Base-by-base conservation (phyloP, 2,888 invertebrate genomes). In the Ophion ventricosus region DNA sequence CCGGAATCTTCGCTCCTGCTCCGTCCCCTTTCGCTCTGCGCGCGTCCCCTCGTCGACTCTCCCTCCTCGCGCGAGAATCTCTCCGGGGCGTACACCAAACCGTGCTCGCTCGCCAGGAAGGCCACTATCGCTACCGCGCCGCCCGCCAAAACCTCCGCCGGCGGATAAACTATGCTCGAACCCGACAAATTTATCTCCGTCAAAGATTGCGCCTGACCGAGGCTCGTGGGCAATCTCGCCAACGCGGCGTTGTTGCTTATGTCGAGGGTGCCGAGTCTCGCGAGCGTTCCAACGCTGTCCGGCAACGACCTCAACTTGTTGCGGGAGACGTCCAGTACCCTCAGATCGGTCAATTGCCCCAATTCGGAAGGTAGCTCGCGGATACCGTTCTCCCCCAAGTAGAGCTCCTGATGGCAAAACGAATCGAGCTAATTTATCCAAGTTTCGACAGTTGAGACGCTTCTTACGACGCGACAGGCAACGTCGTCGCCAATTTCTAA, bases 301-400 rank as follows among this genome's bases (percentile, higher is more conserved):
- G 97, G 96, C 86, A 97, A 93, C 83, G 93, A 93, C 91, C 94
- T 95, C 70, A 97, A 93, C 88, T 94, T 94, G 93, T 98, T 98
- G 88, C 95, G 94, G 43, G 97, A 96, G 54, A 96, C 93, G 94
- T 97, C 96, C 83, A 97, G 93, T 87, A 96, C 93, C 92, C 95
- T 94, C 85, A 98, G 94, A 87, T 95, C 95, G 86, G 94, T 93
- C 88, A 97, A 93, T 84, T 94, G 93, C 88, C 96, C 95, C 90
- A 98, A 95, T 86, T 95, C 94, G 82, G 95, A 95, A 85, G 97
- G 97, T 91, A 98, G 93, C 88, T 94, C 93, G 91, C 95, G 95
- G 81, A 98, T 92, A 85, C 94, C 94, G 94, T 98, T 98, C 90
- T 96, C 94, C 91, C 96, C 96, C 86, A 97, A 89, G 94, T 97